phyloP scores from a whole-genome alignment of 2,113 vertebrate genomes.

The Perca schrenkii region DNA sequence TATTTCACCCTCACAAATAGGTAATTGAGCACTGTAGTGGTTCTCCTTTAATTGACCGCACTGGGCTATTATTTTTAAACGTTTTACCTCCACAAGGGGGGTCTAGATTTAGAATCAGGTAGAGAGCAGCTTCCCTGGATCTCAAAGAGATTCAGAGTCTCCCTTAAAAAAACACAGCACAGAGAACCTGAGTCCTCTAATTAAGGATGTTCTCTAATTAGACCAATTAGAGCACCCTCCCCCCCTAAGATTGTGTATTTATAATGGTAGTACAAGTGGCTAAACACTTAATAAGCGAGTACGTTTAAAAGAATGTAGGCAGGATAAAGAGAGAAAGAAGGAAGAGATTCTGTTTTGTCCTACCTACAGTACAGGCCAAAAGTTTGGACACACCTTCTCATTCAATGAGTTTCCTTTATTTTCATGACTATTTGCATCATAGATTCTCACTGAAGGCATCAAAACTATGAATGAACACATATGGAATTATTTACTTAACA shows the following conservation, averaged over 20 bases:
- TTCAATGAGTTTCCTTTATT: too few relatives aligned
- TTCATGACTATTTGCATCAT: too few relatives aligned
- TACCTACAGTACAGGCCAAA: too few relatives aligned
- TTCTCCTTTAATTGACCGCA: not conserved
- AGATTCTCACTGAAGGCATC: too few relatives aligned
- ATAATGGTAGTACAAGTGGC: not conserved
- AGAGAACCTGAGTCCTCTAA: not conserved
- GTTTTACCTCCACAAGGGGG: not conserved
- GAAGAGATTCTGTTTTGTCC: not conserved
- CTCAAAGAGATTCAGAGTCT: not conserved
- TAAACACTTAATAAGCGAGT: not conserved
- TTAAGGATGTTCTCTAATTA: not conserved
- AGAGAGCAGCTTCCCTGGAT: not conserved
- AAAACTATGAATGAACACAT: too few relatives aligned
- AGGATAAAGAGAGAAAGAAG: not conserved
- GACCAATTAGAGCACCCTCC: not conserved
- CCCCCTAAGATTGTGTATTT: not conserved
- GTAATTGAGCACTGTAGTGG: too few relatives aligned
- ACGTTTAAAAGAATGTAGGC: not conserved
- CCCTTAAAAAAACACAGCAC: not conserved
- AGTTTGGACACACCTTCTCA: too few relatives aligned
- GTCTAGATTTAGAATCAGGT: not conserved
- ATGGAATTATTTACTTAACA: too few relatives aligned
- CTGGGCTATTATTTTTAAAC: not conserved
- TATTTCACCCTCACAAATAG: too few relatives aligned